Conservation (phyloP, 2,797 vertebrate genomes). For the Platyrinchus mystaceus region DNA sequence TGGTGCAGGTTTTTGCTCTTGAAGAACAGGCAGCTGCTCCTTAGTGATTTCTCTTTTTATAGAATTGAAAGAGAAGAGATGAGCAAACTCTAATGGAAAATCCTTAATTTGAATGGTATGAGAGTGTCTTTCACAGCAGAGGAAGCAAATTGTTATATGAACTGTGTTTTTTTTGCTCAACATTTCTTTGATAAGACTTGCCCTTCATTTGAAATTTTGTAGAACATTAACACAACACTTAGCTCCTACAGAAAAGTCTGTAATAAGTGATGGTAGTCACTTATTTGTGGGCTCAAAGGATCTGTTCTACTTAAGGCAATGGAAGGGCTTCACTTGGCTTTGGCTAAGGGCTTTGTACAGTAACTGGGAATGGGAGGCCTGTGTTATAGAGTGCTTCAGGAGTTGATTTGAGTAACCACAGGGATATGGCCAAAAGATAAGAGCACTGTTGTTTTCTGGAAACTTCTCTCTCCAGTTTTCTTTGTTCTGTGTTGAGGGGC, state of each 20-base stretch:
- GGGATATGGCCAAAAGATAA: background rate
- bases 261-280: background rate
- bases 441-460: background rate
- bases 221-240: background rate
- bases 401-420: background rate
- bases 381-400: background rate
- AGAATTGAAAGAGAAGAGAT: constrained; percentile 56
- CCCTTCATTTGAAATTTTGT: constrained; percentile 11
- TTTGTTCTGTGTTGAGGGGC: background rate
- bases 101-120: constrained; percentile 23
- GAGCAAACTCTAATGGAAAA: constrained; percentile 45
- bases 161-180: constrained; percentile 1
- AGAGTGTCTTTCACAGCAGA: constrained; percentile 35
- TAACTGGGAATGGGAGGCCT: background rate
- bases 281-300: background rate
- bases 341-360: background rate
- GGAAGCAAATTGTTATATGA: constrained; percentile 36
- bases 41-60: constrained; percentile 58
- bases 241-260: background rate
- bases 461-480: background rate
- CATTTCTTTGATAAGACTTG: constrained; percentile 4
- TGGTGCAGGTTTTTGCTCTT: constrained; percentile 55
- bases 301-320: background rate
- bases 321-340: background rate
- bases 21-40: constrained; percentile 59